Percentiles rank a stretch among this genome's conserved stretches.
These are phyloP conservation scores for Beroe ovata DNA, from an alignment of 37 sponge, comb jelly and placozoan genomes.

Conservation along the genomic window DNA sequence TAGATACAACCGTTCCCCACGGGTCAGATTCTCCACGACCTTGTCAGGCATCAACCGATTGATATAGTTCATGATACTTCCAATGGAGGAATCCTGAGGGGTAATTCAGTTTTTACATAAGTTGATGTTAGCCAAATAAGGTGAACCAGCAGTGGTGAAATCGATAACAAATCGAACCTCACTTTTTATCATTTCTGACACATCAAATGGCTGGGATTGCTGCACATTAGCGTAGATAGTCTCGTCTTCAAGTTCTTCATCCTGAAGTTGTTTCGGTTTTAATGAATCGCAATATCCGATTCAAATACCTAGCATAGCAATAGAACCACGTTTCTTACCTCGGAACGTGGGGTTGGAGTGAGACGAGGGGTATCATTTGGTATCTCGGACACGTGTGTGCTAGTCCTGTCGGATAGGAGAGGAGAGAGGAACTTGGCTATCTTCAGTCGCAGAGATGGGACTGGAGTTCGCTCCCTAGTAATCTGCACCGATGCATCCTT, in stretches of 20 bases:
- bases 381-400: not conserved
- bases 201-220: not conserved
- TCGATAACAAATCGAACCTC: conserved; percentile 33
- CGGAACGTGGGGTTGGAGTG: not conserved
- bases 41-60: conserved; percentile 6
- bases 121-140: not conserved
- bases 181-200: conserved; percentile 29
- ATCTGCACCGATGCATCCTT: not conserved
- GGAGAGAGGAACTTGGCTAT: not conserved
- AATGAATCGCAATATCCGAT: no score
- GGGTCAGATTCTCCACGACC: not conserved
- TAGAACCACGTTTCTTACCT: no score
- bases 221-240: not conserved
- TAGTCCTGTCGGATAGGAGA: not conserved
- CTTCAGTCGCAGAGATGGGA: not conserved
- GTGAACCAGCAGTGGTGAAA: not conserved
- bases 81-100: conserved; percentile 52
- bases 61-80: conserved; percentile 31
- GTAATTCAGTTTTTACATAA: not conserved
- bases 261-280: no score
- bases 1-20: not conserved
- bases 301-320: no score
- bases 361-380: not conserved
- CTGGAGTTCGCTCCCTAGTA: not conserved
- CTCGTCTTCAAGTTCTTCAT: no score